Evolutionary conservation across 2,797 vertebrate species (phyloP), one percentile per base, ranked within the genome.

Genomic region (Melanotaenia nigrans): DNA sequence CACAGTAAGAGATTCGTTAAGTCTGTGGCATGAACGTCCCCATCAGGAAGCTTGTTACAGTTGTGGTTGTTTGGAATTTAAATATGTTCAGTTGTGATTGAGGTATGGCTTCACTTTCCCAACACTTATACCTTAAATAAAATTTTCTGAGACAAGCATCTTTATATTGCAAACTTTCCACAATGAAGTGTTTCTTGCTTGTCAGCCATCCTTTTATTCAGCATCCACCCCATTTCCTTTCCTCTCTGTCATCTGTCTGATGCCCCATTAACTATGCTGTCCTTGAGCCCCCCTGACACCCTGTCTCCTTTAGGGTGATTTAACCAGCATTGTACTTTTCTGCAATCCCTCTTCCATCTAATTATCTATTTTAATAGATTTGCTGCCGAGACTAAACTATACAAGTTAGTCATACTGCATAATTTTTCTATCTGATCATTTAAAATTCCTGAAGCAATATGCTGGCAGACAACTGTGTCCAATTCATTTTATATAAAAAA

Each of bases 211-310:
- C 69, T 61, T 77, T 81, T 68, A 47, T 79, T 85, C 63, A 76
- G 68, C 80, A 77, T 63, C 65, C 45, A 28, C 58, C 74, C 70
- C 60, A 72, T 79, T 84, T 86, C 78, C 76, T 77, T 69, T 79
- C 71, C 66, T 75, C 66, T 28, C 71, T 71, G 81, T 89, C 88
- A 85, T 82, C 68, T 74, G 61, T 67, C 76, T 83, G 80, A 83
- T 84, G 87, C 77, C 33, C 84, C 86, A 89, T 91, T 91, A 90
- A 85, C 80, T 77, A 71, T 58, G 66, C 78, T 65, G 85, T 90
- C 90, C 90, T 91, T 90, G 81, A 86, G 82, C 74, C 82, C 82
- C 84, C 77, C 66, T 81, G 79, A 80, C 58, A 68, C 79, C 60
- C 51, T 7, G 32, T 75, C 71, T 80, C 75, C 79, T 74, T 74